Conservation (phyloP, 2,113 vertebrate genomes). For the Syrrhaptes paradoxus region DNA sequence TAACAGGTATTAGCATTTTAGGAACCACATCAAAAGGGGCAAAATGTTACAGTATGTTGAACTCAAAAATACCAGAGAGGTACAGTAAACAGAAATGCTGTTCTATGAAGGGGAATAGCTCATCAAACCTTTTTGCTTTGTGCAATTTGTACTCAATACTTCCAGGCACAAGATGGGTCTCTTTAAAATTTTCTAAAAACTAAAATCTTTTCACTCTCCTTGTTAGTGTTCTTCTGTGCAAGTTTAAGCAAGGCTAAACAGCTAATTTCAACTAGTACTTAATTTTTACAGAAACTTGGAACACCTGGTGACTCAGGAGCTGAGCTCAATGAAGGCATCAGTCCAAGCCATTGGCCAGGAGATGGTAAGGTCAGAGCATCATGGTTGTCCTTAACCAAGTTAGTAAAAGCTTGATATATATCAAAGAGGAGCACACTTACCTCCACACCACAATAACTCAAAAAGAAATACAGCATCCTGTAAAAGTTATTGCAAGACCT, state of each 20-base stretch:
- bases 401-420: neutral
- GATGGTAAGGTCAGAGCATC: neutral
- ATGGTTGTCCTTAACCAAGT: neutral
- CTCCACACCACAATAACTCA: neutral
- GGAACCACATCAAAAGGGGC: neutral
- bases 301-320: neutral
- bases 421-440: neutral
- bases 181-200: neutral
- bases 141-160: neutral
- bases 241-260: neutral
- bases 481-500: neutral
- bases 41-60: neutral
- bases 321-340: neutral
- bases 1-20: neutral
- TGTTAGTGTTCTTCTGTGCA: neutral
- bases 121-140: neutral
- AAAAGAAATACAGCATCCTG: neutral
- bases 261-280: neutral
- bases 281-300: neutral
- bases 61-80: neutral
- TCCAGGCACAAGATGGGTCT: neutral
- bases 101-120: neutral
- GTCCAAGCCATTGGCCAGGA: neutral
- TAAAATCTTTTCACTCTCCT: neutral
- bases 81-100: neutral